These are phyloP conservation scores for Melanerpes formicivorus DNA, from an alignment of 2,113 vertebrate species.

Conservation along the genomic window DNA sequence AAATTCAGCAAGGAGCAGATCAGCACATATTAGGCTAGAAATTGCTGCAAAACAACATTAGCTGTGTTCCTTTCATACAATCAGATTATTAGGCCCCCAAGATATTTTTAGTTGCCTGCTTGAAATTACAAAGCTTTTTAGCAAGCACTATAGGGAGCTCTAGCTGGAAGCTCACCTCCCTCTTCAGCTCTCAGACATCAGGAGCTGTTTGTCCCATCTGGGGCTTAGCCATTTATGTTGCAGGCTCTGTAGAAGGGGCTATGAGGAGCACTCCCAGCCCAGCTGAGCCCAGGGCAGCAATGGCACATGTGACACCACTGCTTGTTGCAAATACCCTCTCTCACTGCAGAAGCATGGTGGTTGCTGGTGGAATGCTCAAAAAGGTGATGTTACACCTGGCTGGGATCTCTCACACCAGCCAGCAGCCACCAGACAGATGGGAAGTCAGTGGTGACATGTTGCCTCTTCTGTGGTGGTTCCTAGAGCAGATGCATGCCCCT, in stretches of 20 bases:
- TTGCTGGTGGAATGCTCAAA: background rate
- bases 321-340: background rate
- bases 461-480: background rate
- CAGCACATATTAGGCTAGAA: background rate
- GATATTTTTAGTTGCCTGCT: background rate
- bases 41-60: background rate
- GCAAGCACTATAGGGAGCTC: accelerated
- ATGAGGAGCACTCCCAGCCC: background rate
- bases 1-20: background rate
- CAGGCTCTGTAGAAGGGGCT: background rate
- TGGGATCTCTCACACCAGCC: background rate
- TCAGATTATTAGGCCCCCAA: background rate
- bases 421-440: background rate
- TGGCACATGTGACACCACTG: accelerated
- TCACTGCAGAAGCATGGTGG: accelerated
- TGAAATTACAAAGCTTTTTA: background rate
- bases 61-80: background rate
- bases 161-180: background rate
- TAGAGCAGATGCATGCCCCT: background rate
- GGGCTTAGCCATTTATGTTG: background rate
- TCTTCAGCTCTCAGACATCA: background rate
- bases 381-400: background rate
- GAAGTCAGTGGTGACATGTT: background rate
- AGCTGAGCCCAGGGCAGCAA: accelerated
- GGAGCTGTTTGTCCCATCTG: background rate